Evolutionary conservation across 2,888 invertebrate species (phyloP).

Genomic region (Callinectes sapidus): DNA sequence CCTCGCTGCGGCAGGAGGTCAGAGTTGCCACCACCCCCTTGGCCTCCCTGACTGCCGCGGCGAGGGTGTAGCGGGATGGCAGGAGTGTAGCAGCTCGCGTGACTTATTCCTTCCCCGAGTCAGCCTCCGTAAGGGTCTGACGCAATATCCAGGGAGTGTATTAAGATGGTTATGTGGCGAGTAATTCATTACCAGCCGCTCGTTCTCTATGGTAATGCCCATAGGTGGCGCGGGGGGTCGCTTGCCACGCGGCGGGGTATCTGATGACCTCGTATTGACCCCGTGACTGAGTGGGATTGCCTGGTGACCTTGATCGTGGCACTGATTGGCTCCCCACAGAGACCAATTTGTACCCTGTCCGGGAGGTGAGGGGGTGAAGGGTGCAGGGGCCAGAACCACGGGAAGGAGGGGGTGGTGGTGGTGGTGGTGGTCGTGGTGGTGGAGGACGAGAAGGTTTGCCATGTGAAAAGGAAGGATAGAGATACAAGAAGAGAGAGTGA

Average conservation of each 20-base stretch:
- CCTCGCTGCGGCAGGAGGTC: not conserved
- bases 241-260: slow-evolving; percentile 43
- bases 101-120: not conserved
- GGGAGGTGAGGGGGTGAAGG: slow-evolving; percentile 38
- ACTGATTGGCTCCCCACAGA: slow-evolving; percentile 55
- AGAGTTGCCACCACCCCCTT: not conserved
- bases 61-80: not conserved
- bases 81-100: not conserved
- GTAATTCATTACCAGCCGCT: slow-evolving; percentile 5
- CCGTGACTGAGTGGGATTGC: slow-evolving; percentile 57
- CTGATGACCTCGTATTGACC: slow-evolving; percentile 54
- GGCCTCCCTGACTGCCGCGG: not conserved
- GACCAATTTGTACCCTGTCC: slow-evolving; percentile 58
- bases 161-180: slow-evolving; percentile 7
- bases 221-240: slow-evolving; percentile 31
- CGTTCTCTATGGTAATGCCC: slow-evolving; percentile 34
- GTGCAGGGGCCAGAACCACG: not conserved
- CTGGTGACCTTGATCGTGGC: slow-evolving; percentile 56
- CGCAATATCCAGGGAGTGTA: slow-evolving; percentile 13
- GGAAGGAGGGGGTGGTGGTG: not conserved
- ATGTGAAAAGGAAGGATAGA: not conserved
- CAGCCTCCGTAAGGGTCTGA: slow-evolving; percentile 10
- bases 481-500: not conserved
- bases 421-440: not conserved
- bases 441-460: not conserved